phyloP scores from a whole-genome alignment of 1,140 invertebrate species.

The Popillia japonica region DNA sequence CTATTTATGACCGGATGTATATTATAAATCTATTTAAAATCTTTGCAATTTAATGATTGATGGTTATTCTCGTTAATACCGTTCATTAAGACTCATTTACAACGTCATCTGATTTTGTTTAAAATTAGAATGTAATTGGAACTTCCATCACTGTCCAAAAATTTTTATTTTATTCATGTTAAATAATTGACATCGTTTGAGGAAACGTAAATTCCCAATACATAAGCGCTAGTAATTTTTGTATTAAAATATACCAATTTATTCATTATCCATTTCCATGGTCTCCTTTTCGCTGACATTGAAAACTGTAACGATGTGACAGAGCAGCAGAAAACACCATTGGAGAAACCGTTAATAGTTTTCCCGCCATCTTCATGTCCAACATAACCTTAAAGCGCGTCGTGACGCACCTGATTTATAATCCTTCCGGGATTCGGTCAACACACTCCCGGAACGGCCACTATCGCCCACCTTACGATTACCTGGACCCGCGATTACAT shows the following conservation, averaged over 20 bases:
- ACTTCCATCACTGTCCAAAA: too few species aligned
- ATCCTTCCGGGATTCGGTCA: conserved; percentile 24
- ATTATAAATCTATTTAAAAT: too few species aligned
- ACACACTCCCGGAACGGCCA: conserved; percentile 26
- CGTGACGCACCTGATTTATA: neutral
- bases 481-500: conserved; percentile 14
- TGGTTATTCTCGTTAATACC: too few species aligned
- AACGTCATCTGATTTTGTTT: too few species aligned
- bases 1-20: too few species aligned
- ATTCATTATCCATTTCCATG: conserved; percentile 10
- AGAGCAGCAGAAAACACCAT: neutral
- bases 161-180: neutral
- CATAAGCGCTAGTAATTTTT: too few species aligned
- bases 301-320: neutral
- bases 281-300: neutral
- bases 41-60: too few species aligned
- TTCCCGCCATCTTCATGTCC: conserved; percentile 9
- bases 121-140: too few species aligned
- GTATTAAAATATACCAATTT: neutral
- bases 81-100: too few species aligned
- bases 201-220: too few species aligned
- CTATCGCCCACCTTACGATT: conserved; percentile 2
- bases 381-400: neutral
- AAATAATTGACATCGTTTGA: neutral
- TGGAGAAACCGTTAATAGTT: neutral